Base-by-base conservation (phyloP, 2,797 vertebrate genomes). In the Ctenopoma multispine region DNA sequence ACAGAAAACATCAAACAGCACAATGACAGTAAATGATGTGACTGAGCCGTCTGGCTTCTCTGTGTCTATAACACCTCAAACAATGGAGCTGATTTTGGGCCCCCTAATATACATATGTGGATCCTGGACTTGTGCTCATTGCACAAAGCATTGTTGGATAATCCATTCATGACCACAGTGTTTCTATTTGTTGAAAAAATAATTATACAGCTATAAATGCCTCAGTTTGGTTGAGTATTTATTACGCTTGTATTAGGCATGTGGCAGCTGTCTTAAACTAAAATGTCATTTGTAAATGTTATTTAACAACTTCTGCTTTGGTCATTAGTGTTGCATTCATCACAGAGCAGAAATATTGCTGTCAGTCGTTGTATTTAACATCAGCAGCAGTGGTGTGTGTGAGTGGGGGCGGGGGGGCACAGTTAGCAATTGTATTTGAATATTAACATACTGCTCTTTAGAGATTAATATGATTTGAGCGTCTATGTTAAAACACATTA, bases 401-500 rank as follows among this genome's bases (percentile, higher is more conserved):
- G 1, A 27, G 62, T 65, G 67, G 24, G 24, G 4, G 24, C 24
- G n/a, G n/a, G n/a, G n/a, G n/a, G n/a, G n/a, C n/a, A n/a, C n/a
- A n/a, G n/a, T n/a, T n/a, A n/a, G n/a, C n/a, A n/a, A 50, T 53
- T 50, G 69, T 43, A 54, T 68, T 41, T 36, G 41, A 68, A 44
- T 58, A 61, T 27, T 53, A 58, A 62, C 71, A 31, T 44, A 17
- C 4, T 58, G 50, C 21, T 66, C 24, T 34, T 47, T 60, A 23
- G 48, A 55, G 54, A 50, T 21, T 50, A 59, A 74, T 44, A 29
- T 63, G 71, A 65, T 24, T 57, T 51, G 65, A 67, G 63, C 63
- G 69, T 29, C 49, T 7, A 17, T 79, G 62, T 71, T 66, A 63
- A 83, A 81, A 60, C 34, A 54, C 65, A 23, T 43, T 60, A 2